Evolutionary conservation across 1,140 invertebrate species (phyloP).

Genomic region (Vollenhovia emeryi): DNA sequence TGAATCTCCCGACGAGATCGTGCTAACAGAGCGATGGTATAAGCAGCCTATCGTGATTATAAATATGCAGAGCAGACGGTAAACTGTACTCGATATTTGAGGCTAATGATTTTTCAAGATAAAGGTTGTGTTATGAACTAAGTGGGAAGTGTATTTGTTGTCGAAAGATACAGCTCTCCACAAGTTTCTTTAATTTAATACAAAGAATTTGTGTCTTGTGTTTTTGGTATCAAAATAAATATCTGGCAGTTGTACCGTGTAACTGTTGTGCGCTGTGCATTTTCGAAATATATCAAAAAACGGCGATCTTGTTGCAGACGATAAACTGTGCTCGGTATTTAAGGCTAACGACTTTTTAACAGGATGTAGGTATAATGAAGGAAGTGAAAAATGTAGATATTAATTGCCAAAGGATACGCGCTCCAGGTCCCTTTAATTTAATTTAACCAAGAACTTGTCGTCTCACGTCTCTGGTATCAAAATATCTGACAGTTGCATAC

Average conservation of each 20-base stretch:
- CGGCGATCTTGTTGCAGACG: no score
- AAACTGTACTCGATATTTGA: neutral
- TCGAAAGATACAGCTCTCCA: neutral
- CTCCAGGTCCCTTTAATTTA: neutral
- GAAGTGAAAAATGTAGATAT: neutral
- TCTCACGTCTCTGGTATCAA: neutral
- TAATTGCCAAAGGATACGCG: neutral
- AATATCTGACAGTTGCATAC: neutral
- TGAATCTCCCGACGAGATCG: slow-evolving; percentile 17
- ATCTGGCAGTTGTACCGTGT: neutral
- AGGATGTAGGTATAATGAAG: neutral
- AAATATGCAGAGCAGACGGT: slow-evolving; percentile 1
- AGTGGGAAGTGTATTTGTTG: neutral
- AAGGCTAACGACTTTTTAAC: neutral
- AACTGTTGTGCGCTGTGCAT: neutral
- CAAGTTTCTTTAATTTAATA: neutral
- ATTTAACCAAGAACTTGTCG: neutral
- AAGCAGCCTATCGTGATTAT: neutral
- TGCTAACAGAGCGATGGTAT: slow-evolving; percentile 11
- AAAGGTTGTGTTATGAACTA: neutral
- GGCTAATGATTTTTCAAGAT: neutral
- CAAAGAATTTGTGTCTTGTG: neutral
- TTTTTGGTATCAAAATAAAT: neutral
- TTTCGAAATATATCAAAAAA: neutral
- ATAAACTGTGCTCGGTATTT: neutral